Evolutionary conservation across 2,797 vertebrate genomes (phyloP).

Genomic region (Yasuhikotakia modesta): DNA sequence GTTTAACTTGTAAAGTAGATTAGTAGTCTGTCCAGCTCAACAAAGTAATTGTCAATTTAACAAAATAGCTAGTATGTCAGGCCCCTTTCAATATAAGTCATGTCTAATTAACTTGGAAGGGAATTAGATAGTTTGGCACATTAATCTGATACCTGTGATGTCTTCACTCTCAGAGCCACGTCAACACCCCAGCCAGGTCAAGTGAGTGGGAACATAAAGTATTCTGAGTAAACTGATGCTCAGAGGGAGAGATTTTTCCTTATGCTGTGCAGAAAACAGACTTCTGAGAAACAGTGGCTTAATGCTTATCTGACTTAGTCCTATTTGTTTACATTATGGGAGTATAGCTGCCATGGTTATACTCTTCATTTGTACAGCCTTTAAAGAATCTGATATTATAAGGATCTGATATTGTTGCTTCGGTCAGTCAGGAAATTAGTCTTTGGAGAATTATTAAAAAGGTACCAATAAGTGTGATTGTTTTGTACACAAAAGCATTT

Average conservation of each 20-base stretch:
- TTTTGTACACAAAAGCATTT: too few species aligned
- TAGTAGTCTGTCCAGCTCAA: conserved; percentile 59
- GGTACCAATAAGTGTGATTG: too few species aligned
- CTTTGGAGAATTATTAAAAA: not conserved
- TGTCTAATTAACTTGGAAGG: conserved; percentile 11
- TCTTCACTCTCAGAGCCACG: not conserved
- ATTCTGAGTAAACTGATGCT: conserved; percentile 22
- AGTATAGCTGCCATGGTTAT: conserved; percentile 43
- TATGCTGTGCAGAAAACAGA: conserved; percentile 52
- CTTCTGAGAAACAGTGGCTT: conserved; percentile 55
- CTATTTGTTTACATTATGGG: conserved; percentile 39
- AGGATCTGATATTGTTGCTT: not conserved
- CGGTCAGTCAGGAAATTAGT: not conserved
- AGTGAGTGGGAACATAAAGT: conserved; percentile 13
- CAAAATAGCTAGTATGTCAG: conserved; percentile 5
- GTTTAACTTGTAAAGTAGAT: conserved; percentile 20
- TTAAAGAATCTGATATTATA: not conserved
- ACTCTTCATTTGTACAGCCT: conserved; percentile 3
- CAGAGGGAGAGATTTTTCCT: conserved; percentile 54
- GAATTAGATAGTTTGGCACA: conserved; percentile 9
- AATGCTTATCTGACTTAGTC: conserved; percentile 21
- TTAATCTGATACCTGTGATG: conserved; percentile 13
- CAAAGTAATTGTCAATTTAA: conserved; percentile 12
- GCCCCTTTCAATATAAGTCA: not conserved
- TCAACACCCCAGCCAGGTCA: conserved; percentile 25